A percentile compares a stretch with the other conserved stretches of the same genome.
phyloP scores from a whole-genome alignment of 2,888 invertebrate species.

The Teleogryllus oceanicus region DNA sequence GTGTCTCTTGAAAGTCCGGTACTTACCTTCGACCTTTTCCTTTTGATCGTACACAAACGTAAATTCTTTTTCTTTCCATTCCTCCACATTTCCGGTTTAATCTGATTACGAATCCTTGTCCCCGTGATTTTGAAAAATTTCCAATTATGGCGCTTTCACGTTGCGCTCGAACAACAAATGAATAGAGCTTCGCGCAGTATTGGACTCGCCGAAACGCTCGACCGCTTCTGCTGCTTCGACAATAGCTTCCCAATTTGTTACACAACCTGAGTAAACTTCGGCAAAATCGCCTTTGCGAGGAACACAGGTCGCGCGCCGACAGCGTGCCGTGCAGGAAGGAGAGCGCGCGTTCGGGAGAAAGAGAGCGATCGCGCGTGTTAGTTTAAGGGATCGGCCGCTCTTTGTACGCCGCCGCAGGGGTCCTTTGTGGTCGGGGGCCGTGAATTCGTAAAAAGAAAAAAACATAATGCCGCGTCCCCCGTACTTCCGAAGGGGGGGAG shows the following conservation, averaged over 20 bases:
- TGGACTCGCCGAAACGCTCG: too few relatives aligned
- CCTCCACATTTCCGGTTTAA: too few relatives aligned
- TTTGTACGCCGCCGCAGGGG: conserved; percentile 4
- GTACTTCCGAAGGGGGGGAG: not conserved
- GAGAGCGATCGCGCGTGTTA: not conserved
- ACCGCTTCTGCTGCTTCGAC: not conserved
- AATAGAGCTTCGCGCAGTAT: too few relatives aligned
- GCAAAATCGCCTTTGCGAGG: not conserved
- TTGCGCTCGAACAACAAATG: too few relatives aligned
- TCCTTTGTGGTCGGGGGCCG: not conserved
- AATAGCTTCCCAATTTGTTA: not conserved
- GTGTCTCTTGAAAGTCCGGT: too few relatives aligned
- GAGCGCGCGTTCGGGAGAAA: not conserved
- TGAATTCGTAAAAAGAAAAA: not conserved
- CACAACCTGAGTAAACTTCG: conserved; percentile 1
- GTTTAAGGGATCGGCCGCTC: not conserved
- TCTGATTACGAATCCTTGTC: too few relatives aligned
- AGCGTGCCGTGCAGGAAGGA: not conserved
- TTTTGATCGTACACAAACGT: too few relatives aligned
- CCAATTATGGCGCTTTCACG: too few relatives aligned
- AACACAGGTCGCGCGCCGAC: not conserved
- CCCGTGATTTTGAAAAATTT: too few relatives aligned
- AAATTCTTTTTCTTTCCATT: too few relatives aligned
- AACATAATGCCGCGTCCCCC: not conserved
- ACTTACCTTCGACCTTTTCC: too few relatives aligned